Percentiles rank a stretch among this genome's conserved stretches.
Conservation (phyloP, 2,797 vertebrate genomes). For the Coregonus suidteri region DNA sequence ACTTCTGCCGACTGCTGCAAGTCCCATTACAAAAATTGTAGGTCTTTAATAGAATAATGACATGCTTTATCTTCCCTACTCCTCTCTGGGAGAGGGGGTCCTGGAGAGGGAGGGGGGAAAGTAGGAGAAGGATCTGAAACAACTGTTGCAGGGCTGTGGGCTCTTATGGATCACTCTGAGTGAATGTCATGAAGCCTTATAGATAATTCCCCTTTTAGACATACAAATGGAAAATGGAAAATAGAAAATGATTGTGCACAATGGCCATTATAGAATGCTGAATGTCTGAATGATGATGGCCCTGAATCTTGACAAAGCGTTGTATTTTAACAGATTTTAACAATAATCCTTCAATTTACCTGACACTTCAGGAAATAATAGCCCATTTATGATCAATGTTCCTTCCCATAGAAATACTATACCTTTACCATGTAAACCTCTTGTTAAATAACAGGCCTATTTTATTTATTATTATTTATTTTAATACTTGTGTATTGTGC, state of each 20-base stretch:
- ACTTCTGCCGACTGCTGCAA: slow-evolving; percentile 99
- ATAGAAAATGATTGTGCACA: slow-evolving; percentile 73
- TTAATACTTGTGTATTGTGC: not conserved
- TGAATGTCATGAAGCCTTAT: slow-evolving; percentile 72
- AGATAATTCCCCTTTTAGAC: slow-evolving; percentile 73
- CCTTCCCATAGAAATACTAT: slow-evolving; percentile 36
- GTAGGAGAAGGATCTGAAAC: slow-evolving; percentile 75
- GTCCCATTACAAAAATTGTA: slow-evolving; percentile 99
- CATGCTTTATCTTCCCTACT: slow-evolving; percentile 94
- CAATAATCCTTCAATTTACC: slow-evolving; percentile 32
- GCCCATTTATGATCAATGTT: slow-evolving; percentile 59
- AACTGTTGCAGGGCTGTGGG: slow-evolving; percentile 91
- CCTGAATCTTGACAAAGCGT: not conserved
- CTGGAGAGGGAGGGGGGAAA: slow-evolving; percentile 43
- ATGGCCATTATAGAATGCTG: slow-evolving; percentile 74
- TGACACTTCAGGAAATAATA: slow-evolving; percentile 63
- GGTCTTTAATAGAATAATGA: slow-evolving; percentile 99
- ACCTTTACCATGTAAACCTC: slow-evolving; percentile 40
- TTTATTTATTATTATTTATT: slow-evolving; percentile 12
- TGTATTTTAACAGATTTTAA: not conserved
- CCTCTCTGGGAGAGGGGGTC: slow-evolving; percentile 78
- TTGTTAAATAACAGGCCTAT: not conserved
- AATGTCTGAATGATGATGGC: slow-evolving; percentile 70
- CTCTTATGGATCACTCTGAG: slow-evolving; percentile 73
- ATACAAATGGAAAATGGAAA: slow-evolving; percentile 76